Base-by-base conservation (phyloP, 1,140 invertebrate species). In the Diachasma alloeum region DNA sequence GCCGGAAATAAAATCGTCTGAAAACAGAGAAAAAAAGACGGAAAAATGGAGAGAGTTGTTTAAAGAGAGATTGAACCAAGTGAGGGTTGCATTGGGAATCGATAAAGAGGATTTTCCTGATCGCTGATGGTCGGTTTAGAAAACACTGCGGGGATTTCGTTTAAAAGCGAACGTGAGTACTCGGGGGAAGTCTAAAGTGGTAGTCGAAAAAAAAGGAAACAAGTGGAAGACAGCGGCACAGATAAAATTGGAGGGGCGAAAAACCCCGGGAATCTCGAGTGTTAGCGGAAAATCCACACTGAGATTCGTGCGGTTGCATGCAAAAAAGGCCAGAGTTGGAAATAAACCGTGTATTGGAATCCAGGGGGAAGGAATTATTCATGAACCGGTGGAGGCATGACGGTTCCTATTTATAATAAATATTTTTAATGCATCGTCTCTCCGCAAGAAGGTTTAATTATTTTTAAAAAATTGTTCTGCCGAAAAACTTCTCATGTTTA, bases 261-360 rank as follows among this genome's bases (percentile, higher is more conserved):
- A 68, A 11, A 1, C 42, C 26, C 22, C 24, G 19, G 63, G 42
- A 56, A 79, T 68, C n/a, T 68, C 1, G 36, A 68, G 76, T 72
- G 44, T 67, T 74, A 63, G 19, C 72, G 76, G 67, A 71, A 78
- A 66, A 78, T 59, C 48, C 72, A 73, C 22, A 13, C 19, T 63
- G 31, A 4, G 31, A 69, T 56, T 53, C 67, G 66, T 70, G 74
- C 26, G 74, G 66, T 75, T 69, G 66, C 44, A 75, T 75, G 68
- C 46, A 15, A 76, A 48, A 6, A 71, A 56, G 19, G 15, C 17
- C 6, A 56, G 26, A 13, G 17, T 69, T 42, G 13, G 24, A 37
- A n/a, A 69, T 22, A 19, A 22, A 56, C 9, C 10, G 8, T 67
- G 63, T 26, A 67, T 67, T 36, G 22, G 36, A n/a, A 67, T 22